Percentiles rank a stretch among this genome's conserved stretches.
phyloP scores from a whole-genome alignment of 92 coral and sea anemone genomes.

The Phenganax stokvisi region DNA sequence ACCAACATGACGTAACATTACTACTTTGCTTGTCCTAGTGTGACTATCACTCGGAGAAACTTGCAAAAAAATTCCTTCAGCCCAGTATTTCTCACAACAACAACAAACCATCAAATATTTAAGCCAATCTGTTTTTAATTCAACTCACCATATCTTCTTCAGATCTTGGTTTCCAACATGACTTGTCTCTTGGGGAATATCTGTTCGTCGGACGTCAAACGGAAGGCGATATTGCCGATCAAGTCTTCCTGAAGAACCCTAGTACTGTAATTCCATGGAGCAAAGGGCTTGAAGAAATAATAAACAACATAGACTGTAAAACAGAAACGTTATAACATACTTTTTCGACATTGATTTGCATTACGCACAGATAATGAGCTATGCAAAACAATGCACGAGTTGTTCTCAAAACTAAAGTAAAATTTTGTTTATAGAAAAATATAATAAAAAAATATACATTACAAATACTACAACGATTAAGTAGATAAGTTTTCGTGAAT shows the following conservation, averaged over 20 bases:
- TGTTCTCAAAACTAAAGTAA: too few relatives aligned
- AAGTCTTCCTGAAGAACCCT: slow-evolving; percentile 5
- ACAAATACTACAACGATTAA: background rate
- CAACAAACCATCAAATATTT: too few relatives aligned
- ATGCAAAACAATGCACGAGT: too few relatives aligned
- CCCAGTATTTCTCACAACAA: too few relatives aligned
- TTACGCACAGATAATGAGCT: background rate
- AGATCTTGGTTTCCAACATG: slow-evolving; percentile 11
- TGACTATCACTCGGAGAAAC: too few relatives aligned
- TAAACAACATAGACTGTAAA: slow-evolving; percentile 2
- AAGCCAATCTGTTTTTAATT: background rate
- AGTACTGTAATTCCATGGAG: slow-evolving; percentile 13
- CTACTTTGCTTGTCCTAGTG: too few relatives aligned
- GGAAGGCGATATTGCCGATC: background rate
- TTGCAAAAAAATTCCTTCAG: too few relatives aligned
- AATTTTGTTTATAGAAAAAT: background rate
- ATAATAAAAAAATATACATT: slow-evolving; percentile 8
- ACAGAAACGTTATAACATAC: background rate
- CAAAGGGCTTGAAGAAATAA: background rate
- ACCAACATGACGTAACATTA: too few relatives aligned
- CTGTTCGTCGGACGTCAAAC: slow-evolving; percentile 11
- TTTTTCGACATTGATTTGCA: background rate
- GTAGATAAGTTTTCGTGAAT: slow-evolving; percentile 3
- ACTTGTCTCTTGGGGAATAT: background rate
- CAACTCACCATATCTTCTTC: background rate